Evolutionary conservation across 2,888 invertebrate genomes (phyloP), one percentile per base, ranked within the genome.

Genomic region (Hydroisotoma schaefferi): DNA sequence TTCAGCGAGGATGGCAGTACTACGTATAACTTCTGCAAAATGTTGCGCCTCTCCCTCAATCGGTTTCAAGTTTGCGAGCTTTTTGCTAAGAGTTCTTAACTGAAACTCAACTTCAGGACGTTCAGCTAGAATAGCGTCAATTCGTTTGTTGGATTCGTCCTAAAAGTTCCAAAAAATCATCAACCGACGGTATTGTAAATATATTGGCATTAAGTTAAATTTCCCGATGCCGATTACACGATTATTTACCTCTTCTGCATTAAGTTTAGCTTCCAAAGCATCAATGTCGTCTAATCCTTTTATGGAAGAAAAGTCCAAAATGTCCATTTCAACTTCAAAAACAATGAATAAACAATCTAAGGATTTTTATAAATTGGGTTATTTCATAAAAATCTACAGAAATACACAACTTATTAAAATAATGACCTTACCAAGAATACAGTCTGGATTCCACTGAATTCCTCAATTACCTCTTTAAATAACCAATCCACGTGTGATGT

Each of bases 1-100:
- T 74, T 92, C 90, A 0, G 95, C 95, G 51, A 95, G 80, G 26
- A 84, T 82, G 5, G 94, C 92, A 1, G 97, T 94, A 74, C 86
- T 86, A 29, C 86, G 83, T 29, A 98, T 90, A 82, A 93, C 93
- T 60, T 84, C 83, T 2, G 88, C 85, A 28, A 99, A 83, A 69
- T 88, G 85, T 68, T 87, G 85, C 2, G 93, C 85, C 76, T 93
- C 92, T 1, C 81, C 79, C 75, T 86, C 85, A 15, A 93, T 84
- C 23, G 86, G 80, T 69, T 85, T 84, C n/a, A 95, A 80, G 74
- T 87, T 87, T 1, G 87, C 85, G 76, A 93, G 81, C 15, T 90
- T 85, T 76, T 88, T 87, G 55, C 87, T 85, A n/a, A 94, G 83
- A 1, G 85, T 82, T 61, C 85, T 84, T 71, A 94, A 83, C 75